Evolutionary conservation across 2,888 invertebrate species (phyloP), one percentile per base, ranked within the genome.

Genomic region (Heliconius sara): DNA sequence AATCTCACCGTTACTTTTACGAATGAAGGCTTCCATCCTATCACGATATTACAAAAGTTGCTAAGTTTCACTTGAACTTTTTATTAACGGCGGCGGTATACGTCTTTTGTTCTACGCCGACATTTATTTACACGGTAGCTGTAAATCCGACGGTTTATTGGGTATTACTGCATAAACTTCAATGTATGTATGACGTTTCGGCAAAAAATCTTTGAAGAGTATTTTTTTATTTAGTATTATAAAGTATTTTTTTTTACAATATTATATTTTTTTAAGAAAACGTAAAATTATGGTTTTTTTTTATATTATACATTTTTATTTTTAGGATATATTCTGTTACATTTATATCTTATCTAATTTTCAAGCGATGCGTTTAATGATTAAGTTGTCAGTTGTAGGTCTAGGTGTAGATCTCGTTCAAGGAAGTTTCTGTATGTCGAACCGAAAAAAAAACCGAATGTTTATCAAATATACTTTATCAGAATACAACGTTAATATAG

Each of bases 41-140:
- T 90, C 87, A 90, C 90, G 87, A 93, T 93, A 95, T 94, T 93
- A 89, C 92, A 81, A 93, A 95, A 95, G 91, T 94, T 78, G 89
- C 92, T 80, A 93, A 95, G 91, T 94, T 78, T 94, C 86, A 81
- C 80, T 84, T 81, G 82, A 92, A 92, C 87, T 92, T 93, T 92
- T 92, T 93, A 93, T 92, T 90, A 92, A 91, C 75, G 63, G 81
- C 79, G 89, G 70, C 63, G 39, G 57, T 60, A 57, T 68, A 84
- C 85, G 86, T 86, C 88, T 89, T 92, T 91, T 92, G 92, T 93
- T 91, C 88, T 85, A 86, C 83, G 86, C 85, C 86, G 84, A 84
- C 83, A 85, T 86, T 89, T 87, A 85, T 84, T 87, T 84, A 86
- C 87, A 88, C 85, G 83, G 86, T 89, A 89, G 86, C 88, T 89